A percentile compares a stretch with the other conserved stretches of the same genome.
phyloP scores from a whole-genome alignment of 2,113 vertebrate species.

The Sigmodon hispidus region DNA sequence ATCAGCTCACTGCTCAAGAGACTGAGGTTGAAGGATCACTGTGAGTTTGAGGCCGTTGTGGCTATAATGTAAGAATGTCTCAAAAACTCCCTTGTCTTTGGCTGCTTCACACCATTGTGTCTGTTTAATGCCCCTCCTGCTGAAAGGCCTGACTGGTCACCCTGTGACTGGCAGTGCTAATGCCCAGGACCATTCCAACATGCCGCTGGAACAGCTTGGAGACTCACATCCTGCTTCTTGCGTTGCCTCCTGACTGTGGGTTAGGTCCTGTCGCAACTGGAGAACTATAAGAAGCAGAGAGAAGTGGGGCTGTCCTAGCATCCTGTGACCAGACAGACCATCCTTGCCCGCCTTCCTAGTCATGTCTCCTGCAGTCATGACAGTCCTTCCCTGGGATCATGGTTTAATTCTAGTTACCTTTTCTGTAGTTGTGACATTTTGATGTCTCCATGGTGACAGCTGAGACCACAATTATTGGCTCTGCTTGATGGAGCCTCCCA shows the following conservation, averaged over 20 bases:
- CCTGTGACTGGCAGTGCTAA: neutral
- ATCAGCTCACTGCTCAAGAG: neutral
- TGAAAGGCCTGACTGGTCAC: neutral
- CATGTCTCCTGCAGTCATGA: constrained; percentile 21
- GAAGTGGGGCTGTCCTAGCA: constrained; percentile 6
- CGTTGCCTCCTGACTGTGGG: constrained; percentile 64
- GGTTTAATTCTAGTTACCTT: constrained; percentile 25
- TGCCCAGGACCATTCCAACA: neutral
- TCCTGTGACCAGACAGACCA: neutral
- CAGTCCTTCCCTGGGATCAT: neutral
- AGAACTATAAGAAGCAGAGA: constrained; percentile 79
- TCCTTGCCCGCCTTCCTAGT: neutral
- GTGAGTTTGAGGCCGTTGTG: neutral
- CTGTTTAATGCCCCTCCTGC: neutral
- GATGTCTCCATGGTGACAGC: neutral
- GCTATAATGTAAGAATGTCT: neutral
- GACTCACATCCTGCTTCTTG: constrained; percentile 68
- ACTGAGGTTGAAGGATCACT: neutral
- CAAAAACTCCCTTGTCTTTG: neutral
- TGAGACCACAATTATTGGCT: constrained; percentile 55
- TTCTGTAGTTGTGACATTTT: constrained; percentile 17
- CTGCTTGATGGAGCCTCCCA: neutral
- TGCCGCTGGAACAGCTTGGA: neutral
- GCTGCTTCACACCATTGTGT: no score
- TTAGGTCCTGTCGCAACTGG: constrained; percentile 78